Percentiles rank a stretch among this genome's conserved stretches.
phyloP scores from a whole-genome alignment of 2,113 vertebrate species.

The Pomatorhinus ruficollis region DNA sequence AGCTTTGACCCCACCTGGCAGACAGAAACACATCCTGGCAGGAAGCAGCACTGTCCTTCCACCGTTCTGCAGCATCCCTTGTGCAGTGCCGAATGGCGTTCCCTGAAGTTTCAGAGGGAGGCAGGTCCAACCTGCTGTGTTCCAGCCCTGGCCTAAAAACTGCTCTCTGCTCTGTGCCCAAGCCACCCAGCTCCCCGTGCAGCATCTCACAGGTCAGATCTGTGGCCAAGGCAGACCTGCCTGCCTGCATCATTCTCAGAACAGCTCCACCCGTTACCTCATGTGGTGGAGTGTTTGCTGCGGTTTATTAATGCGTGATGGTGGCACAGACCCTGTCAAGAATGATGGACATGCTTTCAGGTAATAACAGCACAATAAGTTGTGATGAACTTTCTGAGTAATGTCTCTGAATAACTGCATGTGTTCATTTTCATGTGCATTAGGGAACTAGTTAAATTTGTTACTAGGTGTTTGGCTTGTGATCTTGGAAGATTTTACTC shows the following conservation, averaged over 20 bases:
- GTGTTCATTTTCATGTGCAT: neutral
- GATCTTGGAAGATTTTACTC: neutral
- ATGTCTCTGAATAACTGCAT: neutral
- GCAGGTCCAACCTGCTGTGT: neutral
- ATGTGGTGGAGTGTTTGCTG: neutral
- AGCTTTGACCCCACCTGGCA: neutral
- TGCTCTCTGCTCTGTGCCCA: neutral
- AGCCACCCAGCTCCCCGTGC: neutral
- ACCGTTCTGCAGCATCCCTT: rapidly evolving
- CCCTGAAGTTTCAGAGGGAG: neutral
- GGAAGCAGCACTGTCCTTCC: neutral
- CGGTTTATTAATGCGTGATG: neutral
- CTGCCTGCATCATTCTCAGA: rapidly evolving
- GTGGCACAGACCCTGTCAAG: neutral
- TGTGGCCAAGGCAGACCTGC: neutral
- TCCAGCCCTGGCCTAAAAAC: neutral
- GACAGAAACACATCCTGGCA: neutral
- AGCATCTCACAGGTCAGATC: too few relatives aligned
- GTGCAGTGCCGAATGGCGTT: rapidly evolving
- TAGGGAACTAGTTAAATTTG: neutral
- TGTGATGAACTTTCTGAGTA: conserved; percentile 8
- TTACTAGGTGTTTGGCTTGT: neutral
- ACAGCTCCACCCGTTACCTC: rapidly evolving
- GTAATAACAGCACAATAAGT: neutral
- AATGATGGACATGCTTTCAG: neutral